Evolutionary conservation across 2,797 vertebrate genomes (phyloP).

Genomic region (Poecile montanus): DNA sequence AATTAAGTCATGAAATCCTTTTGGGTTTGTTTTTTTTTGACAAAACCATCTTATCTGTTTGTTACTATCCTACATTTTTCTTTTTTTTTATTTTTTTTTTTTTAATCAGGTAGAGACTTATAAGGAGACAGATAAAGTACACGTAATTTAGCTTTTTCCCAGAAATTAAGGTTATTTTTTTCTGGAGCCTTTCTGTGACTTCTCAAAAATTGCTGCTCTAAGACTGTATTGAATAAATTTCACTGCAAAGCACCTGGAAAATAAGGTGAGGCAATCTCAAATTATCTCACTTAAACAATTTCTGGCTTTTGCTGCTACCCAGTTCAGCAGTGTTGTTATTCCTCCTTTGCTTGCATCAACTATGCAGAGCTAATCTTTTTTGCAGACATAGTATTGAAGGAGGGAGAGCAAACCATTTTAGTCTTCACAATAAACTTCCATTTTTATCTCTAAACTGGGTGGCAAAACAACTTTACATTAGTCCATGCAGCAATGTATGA

Average conservation of each 20-base stretch:
- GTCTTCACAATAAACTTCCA: background rate
- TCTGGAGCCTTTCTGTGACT: background rate
- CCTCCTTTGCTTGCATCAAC: background rate
- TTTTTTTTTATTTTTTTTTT: background rate
- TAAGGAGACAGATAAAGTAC: background rate
- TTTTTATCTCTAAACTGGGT: background rate
- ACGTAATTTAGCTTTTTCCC: background rate
- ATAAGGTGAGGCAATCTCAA: background rate
- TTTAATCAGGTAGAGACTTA: background rate
- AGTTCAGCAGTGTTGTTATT: background rate
- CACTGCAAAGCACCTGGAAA: background rate
- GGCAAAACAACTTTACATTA: background rate
- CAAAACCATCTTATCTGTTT: background rate
- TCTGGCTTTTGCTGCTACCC: background rate
- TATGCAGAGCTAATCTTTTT: background rate
- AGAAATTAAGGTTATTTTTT: background rate
- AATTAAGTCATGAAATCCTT: background rate
- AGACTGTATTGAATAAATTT: background rate
- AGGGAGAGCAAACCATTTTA: background rate
- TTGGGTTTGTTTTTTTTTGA: rapidly evolving
- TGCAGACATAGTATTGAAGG: background rate
- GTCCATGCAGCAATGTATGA: background rate
- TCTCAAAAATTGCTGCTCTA: background rate
- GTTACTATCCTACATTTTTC: background rate
- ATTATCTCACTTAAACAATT: background rate